Percentiles rank a stretch among this genome's conserved stretches.
Evolutionary conservation across 1,140 invertebrate genomes (phyloP).

Genomic region (Laodelphax striatellus): DNA sequence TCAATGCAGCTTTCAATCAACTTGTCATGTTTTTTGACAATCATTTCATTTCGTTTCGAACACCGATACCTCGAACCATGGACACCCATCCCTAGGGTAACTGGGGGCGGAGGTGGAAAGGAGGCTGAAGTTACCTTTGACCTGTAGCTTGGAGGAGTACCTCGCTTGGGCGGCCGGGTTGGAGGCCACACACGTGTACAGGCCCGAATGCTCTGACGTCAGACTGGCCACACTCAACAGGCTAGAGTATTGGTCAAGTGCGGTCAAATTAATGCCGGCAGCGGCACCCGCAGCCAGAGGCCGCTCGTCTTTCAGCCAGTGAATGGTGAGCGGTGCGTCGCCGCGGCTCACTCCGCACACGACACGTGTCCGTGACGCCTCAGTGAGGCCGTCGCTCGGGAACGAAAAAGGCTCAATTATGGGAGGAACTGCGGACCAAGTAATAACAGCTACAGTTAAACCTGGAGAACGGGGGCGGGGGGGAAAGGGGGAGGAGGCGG

Average conservation of each 20-base stretch:
- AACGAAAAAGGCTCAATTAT: constrained; percentile 75
- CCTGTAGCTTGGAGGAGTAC: constrained; percentile 66
- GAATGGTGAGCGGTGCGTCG: constrained; percentile 59
- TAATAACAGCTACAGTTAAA: constrained; percentile 35
- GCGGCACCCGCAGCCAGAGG: constrained; percentile 40
- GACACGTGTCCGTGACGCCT: constrained; percentile 72
- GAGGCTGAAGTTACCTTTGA: constrained; percentile 60
- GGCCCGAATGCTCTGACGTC: constrained; percentile 57
- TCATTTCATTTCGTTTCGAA: too few species aligned
- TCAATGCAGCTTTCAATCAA: too few species aligned
- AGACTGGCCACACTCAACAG: constrained; percentile 66
- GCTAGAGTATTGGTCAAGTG: constrained; percentile 60
- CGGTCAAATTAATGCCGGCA: constrained; percentile 49
- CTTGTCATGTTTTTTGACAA: too few species aligned
- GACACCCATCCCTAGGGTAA: too few species aligned
- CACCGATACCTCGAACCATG: too few species aligned
- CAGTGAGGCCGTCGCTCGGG: constrained; percentile 59
- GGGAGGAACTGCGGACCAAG: constrained; percentile 52
- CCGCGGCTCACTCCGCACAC: constrained; percentile 75
- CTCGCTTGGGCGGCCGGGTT: constrained; percentile 66
- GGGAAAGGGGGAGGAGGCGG: background rate
- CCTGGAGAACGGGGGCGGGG: constrained; percentile 29
- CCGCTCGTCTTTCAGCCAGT: constrained; percentile 66
- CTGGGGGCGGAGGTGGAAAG: constrained; percentile 8
- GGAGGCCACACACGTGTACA: constrained; percentile 70